Evolutionary conservation across 2,797 vertebrate genomes (phyloP), one percentile per base, ranked within the genome.

Genomic region (Poeciliopsis infans): DNA sequence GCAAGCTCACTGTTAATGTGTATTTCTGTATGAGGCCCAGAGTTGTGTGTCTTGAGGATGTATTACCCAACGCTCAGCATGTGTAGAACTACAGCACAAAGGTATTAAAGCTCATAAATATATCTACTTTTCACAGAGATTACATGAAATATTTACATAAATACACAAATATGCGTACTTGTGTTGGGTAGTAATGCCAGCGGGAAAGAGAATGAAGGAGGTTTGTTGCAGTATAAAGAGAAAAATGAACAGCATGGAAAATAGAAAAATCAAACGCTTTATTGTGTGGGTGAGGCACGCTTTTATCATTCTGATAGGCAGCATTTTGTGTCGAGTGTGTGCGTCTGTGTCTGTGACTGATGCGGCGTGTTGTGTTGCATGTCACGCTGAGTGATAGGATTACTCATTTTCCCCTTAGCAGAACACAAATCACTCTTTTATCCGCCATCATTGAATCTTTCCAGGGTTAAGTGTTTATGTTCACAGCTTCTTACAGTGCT

Each of bases 381-480:
- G 92, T 95, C 94, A 95, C 91, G 90, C 93, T 90, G 91, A 93
- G 91, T 94, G 93, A 95, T 92, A 93, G 92, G 93, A 95, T 95
- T 94, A 94, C 93, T 94, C 93, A 94, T 93, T 93, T 93, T 93
- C 93, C 94, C 93, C 92, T 94, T 91, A 95, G 94, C 94, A 89
- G 90, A 94, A 93, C 93, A 94, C 92, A 95, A 94, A 94, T 94
- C 93, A 92, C 88, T 93, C 93, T 93, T 94, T 95, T 95, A 95
- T 95, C 93, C 93, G 47, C 84, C 93, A 93, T 94, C 87, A 93
- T 93, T 93, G 93, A 94, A 95, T 95, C 93, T 94, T 95, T 95
- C 91, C 92, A 93, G 93, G 94, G 93, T 93, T 94, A 94, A 94
- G 91, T 93, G 92, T 95, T 94, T 94, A 91, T 83, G 90, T 85